Base-by-base conservation (phyloP, 2,797 vertebrate genomes). In the Alosa sapidissima region DNA sequence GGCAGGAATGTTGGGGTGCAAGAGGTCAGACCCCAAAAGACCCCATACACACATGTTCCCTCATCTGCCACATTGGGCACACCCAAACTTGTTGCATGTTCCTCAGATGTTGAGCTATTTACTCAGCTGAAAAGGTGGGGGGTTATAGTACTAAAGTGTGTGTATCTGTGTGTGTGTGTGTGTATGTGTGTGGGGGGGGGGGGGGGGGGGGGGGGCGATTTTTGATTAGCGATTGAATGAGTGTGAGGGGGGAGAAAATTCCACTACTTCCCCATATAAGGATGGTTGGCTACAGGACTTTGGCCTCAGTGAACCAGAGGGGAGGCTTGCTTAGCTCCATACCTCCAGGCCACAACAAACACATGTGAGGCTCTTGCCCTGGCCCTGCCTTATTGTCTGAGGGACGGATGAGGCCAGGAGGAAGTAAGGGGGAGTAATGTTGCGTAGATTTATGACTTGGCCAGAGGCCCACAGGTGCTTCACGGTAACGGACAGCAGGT, bases 381-480 rank as follows among this genome's bases (percentile, higher is more conserved):
- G 33, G 62, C 62, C 68, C 36, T 36, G 68, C 68, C 68, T 75
- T 19, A 75, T 36, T 75, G 6, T 41, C 3, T 41, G 33, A 45
- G 68, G 68, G 28, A 33, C 33, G 10, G 28, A 4, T 28, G 65
- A 14, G 65, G 68, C 13, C 13, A 4, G 33, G 33, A 0, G 14
- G 11, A 3, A 14, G 14, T 2, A 14, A 1, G 33, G 28, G n/a
- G 84, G 84, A 87, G 86, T 51, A 82, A 87, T 87, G 89, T 85
- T 16, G 88, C 86, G 89, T 86, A 92, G 90, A 92, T 94, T 94
- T 92, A 93, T 93, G 87, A 88, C 91, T 91, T 90, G 89, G 88
- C 91, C 88, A 88, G 84, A 83, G 87, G 91, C 93, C 92, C 92
- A 89, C 93, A 93, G 92, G 93, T 94, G 92, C 93, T 91, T 92